These are phyloP conservation scores for Pimpla rufipes DNA, from an alignment of 2,888 invertebrate species.

Conservation along the genomic window DNA sequence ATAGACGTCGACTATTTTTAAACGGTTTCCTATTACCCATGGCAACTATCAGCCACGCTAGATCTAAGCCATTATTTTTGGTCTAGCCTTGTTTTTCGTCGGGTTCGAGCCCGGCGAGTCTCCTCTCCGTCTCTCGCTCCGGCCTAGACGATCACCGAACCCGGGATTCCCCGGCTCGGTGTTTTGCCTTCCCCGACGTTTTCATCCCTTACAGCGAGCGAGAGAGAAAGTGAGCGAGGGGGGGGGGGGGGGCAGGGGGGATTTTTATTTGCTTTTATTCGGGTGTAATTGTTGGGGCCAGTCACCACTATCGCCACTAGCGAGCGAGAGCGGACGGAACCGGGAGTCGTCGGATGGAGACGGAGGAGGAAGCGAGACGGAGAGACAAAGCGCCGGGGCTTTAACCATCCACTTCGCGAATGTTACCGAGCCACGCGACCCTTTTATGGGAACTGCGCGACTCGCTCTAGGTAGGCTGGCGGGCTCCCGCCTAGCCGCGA, in stretches of 20 bases:
- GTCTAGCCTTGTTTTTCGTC: slow-evolving; percentile 82
- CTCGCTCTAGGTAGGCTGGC: slow-evolving; percentile 40
- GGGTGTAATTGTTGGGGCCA: slow-evolving; percentile 84
- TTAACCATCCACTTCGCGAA: slow-evolving; percentile 83
- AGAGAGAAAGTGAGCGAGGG: background rate
- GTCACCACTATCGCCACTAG: slow-evolving; percentile 84
- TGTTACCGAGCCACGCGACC: slow-evolving; percentile 84
- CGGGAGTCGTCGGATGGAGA: background rate
- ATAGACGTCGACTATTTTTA: slow-evolving; percentile 80
- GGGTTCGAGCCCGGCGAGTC: slow-evolving; percentile 46
- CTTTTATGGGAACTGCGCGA: slow-evolving; percentile 76
- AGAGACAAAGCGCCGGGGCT: slow-evolving; percentile 59
- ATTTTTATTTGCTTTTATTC: slow-evolving; percentile 83
- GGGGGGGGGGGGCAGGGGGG: background rate
- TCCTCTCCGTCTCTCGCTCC: background rate
- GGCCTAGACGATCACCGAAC: slow-evolving; percentile 21
- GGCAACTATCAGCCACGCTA: slow-evolving; percentile 82
- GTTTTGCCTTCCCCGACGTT: slow-evolving; percentile 40
- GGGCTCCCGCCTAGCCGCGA: slow-evolving; percentile 1
- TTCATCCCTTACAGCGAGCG: slow-evolving; percentile 38
- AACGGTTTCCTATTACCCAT: slow-evolving; percentile 83
- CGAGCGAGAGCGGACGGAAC: slow-evolving; percentile 70
- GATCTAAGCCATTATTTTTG: slow-evolving; percentile 83
- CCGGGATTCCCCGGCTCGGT: background rate
- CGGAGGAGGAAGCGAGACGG: background rate